A percentile compares a stretch with the other conserved stretches of the same genome.
phyloP scores from a whole-genome alignment of 2,797 vertebrate genomes.

The Monodelphis domestica region DNA sequence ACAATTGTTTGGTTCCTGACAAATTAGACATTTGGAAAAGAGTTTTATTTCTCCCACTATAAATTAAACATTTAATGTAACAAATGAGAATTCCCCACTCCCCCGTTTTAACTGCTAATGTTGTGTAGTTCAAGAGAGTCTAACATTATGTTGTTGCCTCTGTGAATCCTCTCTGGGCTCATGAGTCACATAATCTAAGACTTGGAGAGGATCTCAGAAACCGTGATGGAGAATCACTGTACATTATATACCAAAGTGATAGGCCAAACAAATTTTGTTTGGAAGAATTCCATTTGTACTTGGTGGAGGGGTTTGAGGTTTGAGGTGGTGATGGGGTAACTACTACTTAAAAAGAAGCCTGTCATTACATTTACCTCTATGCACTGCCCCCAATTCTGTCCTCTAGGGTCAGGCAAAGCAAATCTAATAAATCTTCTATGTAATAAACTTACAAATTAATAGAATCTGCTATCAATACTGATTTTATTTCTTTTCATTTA shows the following conservation, averaged over 20 bases:
- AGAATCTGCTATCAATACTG: background rate
- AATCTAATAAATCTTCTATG: background rate
- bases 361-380: background rate
- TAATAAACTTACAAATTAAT: background rate
- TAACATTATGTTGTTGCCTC: background rate
- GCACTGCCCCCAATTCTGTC: background rate
- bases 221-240: background rate
- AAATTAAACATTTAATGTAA: background rate
- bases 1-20: background rate
- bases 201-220: background rate
- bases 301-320: background rate
- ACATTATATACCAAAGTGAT: background rate
- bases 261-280: background rate
- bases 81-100: background rate
- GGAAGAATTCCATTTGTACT: background rate
- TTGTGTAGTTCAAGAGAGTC: background rate
- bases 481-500: background rate
- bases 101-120: background rate
- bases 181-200: background rate
- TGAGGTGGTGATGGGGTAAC: background rate
- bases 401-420: background rate
- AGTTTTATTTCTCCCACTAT: background rate
- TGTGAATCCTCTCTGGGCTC: background rate
- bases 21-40: background rate
- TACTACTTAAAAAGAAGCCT: background rate